Conservation (phyloP, 2,888 invertebrate genomes). For the Tachystola acroxantha region DNA sequence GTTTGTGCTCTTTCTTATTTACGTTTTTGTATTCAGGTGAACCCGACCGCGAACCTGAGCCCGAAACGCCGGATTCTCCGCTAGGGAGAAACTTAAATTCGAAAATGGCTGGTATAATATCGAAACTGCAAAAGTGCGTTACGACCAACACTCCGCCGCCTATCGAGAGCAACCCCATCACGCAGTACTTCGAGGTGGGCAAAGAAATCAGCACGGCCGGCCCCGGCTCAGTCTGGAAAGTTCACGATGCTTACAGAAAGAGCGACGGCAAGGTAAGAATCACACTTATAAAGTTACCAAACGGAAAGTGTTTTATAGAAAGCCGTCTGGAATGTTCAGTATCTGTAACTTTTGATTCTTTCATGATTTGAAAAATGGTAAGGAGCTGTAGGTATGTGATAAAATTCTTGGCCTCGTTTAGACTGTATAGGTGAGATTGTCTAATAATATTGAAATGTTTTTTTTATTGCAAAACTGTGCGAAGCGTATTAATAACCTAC, state of each 20-base stretch:
- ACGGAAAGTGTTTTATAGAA: no score
- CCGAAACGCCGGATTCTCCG: constrained; percentile 19
- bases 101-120: constrained; percentile 48
- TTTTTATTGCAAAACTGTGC: no score
- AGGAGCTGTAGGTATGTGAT: no score
- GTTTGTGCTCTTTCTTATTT: not conserved
- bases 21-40: constrained; percentile 17
- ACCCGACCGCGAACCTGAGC: constrained; percentile 18
- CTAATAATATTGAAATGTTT: no score
- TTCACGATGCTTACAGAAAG: constrained; percentile 93
- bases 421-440: no score
- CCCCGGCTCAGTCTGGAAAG: constrained; percentile 94
- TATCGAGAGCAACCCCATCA: constrained; percentile 88
- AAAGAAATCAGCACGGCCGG: constrained; percentile 89
- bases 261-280: constrained; percentile 91
- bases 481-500: no score
- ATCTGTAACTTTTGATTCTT: no score
- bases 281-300: no score
- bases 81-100: constrained; percentile 22
- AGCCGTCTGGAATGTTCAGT: no score
- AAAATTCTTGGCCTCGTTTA: no score
- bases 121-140: constrained; percentile 37
- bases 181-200: constrained; percentile 91
- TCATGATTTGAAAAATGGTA: no score
- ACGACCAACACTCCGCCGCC: constrained; percentile 30